phyloP scores from a whole-genome alignment of 2,888 invertebrate genomes.

The Campoplex capitator region DNA sequence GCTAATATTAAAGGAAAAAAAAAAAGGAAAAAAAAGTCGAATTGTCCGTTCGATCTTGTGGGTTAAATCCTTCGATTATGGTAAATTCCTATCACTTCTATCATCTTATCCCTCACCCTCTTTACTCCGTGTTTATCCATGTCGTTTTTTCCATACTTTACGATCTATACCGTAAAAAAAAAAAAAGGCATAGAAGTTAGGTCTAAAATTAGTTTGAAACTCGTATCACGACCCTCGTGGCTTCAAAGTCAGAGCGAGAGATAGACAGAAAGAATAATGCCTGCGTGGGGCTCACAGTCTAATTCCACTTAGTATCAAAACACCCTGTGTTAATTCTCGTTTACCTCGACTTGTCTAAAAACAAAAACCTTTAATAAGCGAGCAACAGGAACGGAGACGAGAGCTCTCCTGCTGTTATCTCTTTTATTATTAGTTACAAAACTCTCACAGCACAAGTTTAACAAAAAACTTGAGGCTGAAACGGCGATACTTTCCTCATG shows the following conservation, averaged over 20 bases:
- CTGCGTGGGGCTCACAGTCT: conserved; percentile 40
- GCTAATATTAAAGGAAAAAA: conserved; percentile 1
- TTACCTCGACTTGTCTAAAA: conserved; percentile 33
- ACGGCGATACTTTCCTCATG: neutral
- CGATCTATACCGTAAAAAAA: conserved; percentile 67
- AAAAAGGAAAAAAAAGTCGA: neutral
- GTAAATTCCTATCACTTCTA: conserved; percentile 47
- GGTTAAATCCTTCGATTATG: conserved; percentile 47
- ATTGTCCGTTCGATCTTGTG: conserved; percentile 22
- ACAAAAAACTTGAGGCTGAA: neutral
- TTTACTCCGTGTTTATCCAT: conserved; percentile 51
- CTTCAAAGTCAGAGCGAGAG: conserved; percentile 22
- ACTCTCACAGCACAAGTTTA: conserved; percentile 21
- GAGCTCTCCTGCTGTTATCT: neutral
- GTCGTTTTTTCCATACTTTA: conserved; percentile 62
- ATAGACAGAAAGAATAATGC: conserved; percentile 23
- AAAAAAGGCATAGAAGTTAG: conserved; percentile 49
- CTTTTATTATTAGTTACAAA: conserved; percentile 44
- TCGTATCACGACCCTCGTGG: conserved; percentile 63
- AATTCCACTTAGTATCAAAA: conserved; percentile 52
- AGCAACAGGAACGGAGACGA: neutral
- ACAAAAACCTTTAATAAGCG: conserved; percentile 45
- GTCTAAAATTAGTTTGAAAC: conserved; percentile 70
- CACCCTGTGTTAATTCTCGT: conserved; percentile 21
- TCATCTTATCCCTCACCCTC: conserved; percentile 46